phyloP scores from a whole-genome alignment of 2,797 vertebrate species.

The Phaenicophaeus curvirostris region DNA sequence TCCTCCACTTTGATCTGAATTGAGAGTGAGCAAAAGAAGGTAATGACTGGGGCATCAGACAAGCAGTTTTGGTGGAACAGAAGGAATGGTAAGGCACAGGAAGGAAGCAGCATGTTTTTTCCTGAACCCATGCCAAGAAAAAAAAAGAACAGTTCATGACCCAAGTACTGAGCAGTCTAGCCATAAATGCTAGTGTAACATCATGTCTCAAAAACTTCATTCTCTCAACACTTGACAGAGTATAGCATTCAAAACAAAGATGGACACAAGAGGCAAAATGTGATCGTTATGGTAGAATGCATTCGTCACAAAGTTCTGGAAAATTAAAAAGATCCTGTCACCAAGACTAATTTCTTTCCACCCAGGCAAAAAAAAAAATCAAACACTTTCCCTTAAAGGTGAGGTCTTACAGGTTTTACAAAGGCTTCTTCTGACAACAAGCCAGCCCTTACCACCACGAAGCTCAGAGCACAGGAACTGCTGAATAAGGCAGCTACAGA shows the following conservation, averaged over 20 bases:
- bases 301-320: not conserved
- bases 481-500: not conserved
- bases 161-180: not conserved
- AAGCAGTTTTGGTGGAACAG: not conserved
- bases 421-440: not conserved
- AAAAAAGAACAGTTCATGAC: not conserved
- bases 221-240: not conserved
- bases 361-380: not conserved
- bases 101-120: not conserved
- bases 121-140: not conserved
- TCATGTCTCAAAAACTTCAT: not conserved
- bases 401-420: not conserved
- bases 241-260: not conserved
- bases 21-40: not conserved
- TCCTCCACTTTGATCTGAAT: not conserved
- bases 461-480: not conserved
- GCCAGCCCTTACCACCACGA: not conserved
- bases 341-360: not conserved
- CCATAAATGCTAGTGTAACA: not conserved
- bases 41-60: not conserved
- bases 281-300: not conserved
- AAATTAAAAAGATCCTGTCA: not conserved
- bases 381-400: not conserved
- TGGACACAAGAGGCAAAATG: not conserved
- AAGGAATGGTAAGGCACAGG: not conserved